phyloP scores from a whole-genome alignment of 2,888 invertebrate genomes.

The Drosophila barbarae region DNA sequence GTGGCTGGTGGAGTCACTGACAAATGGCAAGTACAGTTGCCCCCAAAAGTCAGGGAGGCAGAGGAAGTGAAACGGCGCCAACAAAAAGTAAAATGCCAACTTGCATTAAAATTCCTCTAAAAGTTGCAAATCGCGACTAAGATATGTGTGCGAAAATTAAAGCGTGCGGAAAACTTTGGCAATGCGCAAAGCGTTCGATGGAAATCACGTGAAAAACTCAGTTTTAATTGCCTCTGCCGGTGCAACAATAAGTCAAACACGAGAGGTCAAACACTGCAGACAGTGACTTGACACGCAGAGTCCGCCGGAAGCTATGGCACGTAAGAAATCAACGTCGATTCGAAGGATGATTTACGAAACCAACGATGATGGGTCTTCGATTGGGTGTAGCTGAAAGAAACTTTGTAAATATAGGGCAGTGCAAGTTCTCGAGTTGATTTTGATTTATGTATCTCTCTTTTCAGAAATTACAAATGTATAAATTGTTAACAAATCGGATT shows the following conservation, averaged over 20 bases:
- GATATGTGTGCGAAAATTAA: conserved; percentile 39
- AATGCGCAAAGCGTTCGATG: conserved; percentile 23
- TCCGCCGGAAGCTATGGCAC: conserved; percentile 13
- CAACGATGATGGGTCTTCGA: conserved; percentile 41
- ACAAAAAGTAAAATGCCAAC: conserved; percentile 43
- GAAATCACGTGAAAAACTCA: conserved; percentile 25
- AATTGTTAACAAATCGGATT: background rate
- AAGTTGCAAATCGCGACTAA: conserved; percentile 16
- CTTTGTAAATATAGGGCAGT: conserved; percentile 46
- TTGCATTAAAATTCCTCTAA: conserved; percentile 27
- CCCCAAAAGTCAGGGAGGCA: conserved; percentile 31
- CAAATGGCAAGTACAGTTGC: conserved; percentile 30
- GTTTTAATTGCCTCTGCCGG: conserved; percentile 29
- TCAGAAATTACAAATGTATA: background rate
- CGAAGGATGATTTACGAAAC: conserved; percentile 13
- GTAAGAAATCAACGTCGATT: conserved; percentile 1
- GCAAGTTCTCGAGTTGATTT: conserved; percentile 38
- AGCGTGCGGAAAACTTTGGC: conserved; percentile 35
- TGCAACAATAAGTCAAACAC: conserved; percentile 32
- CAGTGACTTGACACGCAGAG: conserved; percentile 34
- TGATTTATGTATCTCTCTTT: background rate
- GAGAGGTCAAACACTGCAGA: conserved; percentile 27
- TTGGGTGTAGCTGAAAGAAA: conserved; percentile 42
- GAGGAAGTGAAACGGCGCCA: conserved; percentile 28
- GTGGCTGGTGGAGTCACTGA: background rate